These are phyloP conservation scores for Azorinus chamasolen DNA, from an alignment of 2,888 invertebrate genomes.

Conservation along the genomic window DNA sequence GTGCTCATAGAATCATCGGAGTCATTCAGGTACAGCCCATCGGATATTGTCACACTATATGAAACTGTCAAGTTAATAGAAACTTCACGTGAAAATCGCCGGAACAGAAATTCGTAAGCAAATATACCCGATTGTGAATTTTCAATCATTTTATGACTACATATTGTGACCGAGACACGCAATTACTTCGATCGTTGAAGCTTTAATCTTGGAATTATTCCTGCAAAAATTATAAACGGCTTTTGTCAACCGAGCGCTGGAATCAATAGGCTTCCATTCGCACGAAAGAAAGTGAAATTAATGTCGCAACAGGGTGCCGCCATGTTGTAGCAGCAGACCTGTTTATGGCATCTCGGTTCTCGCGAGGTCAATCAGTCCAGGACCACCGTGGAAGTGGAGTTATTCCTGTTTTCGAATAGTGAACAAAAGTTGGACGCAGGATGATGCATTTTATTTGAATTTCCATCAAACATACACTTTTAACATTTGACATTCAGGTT, in stretches of 20 bases:
- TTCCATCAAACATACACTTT: too few species aligned
- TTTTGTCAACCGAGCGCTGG: neutral
- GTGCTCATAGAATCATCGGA: too few species aligned
- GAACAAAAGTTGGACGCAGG: too few species aligned
- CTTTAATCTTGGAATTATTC: slow-evolving; percentile 14
- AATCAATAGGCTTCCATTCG: slow-evolving; percentile 17
- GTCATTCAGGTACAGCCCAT: too few species aligned
- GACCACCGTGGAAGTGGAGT: too few species aligned
- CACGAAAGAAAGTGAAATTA: slow-evolving; percentile 29
- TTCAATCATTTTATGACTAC: slow-evolving; percentile 15
- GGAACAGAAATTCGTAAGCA: slow-evolving; percentile 20
- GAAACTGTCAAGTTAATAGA: too few species aligned
- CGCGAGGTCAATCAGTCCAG: slow-evolving; percentile 5
- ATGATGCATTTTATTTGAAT: too few species aligned
- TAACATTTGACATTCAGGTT: too few species aligned
- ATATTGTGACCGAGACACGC: slow-evolving; percentile 6
- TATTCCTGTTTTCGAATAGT: too few species aligned
- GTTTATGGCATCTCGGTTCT: neutral
- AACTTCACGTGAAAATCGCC: neutral
- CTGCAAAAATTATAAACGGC: slow-evolving; percentile 26
- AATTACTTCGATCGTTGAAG: slow-evolving; percentile 14
- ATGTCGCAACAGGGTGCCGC: slow-evolving; percentile 29
- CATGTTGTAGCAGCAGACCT: slow-evolving; percentile 13
- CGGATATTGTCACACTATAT: too few species aligned
- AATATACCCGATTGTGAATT: slow-evolving; percentile 19